A percentile compares a stretch with the other conserved stretches of the same genome.
Conservation (phyloP, 2,888 invertebrate species). For the Noctua janthina region DNA sequence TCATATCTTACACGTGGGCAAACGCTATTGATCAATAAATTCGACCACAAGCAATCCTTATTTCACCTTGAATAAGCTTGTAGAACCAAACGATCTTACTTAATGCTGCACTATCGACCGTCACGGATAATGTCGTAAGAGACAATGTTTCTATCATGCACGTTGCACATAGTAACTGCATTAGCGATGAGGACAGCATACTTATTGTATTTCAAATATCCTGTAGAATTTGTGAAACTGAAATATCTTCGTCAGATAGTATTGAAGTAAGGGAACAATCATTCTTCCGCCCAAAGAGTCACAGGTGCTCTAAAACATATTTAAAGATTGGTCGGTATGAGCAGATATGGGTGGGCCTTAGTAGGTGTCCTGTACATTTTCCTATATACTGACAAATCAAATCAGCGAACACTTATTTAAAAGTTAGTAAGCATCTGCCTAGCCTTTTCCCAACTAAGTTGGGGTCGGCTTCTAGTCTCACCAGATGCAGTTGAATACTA, state of each 20-base stretch:
- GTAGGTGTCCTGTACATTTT: not conserved
- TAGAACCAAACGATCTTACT: constrained; percentile 27
- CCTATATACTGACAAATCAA: not conserved
- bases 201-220: constrained; percentile 36
- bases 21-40: not conserved
- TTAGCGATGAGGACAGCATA: constrained; percentile 43
- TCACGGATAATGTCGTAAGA: constrained; percentile 55
- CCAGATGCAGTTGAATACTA: too few species aligned
- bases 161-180: constrained; percentile 48
- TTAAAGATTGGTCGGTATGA: not conserved
- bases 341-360: not conserved
- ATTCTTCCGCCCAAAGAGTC: not conserved
- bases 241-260: not conserved
- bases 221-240: constrained; percentile 38
- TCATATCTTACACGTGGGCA: not conserved
- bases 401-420: not conserved
- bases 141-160: constrained; percentile 46
- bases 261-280: not conserved
- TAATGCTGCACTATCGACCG: constrained; percentile 36
- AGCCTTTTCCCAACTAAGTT: too few species aligned
- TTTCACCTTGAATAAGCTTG: constrained; percentile 32
- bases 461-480: too few species aligned
- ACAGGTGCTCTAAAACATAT: not conserved
- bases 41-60: not conserved
- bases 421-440: not conserved